Percentiles rank a stretch among this genome's conserved stretches.
phyloP scores from a whole-genome alignment of 64 coral and sea anemone species.

The Acropora yongei region DNA sequence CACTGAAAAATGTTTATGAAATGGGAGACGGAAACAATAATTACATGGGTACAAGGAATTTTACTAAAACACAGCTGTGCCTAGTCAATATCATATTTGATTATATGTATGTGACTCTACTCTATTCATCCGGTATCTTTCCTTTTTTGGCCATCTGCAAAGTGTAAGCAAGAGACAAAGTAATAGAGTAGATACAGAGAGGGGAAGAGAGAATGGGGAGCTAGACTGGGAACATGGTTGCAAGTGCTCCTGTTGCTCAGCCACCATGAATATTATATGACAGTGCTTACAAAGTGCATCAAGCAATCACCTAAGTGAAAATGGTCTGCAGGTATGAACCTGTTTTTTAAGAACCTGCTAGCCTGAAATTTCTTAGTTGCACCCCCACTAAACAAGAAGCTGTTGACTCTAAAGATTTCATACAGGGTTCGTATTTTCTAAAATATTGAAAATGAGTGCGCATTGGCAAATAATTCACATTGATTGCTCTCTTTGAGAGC shows the following conservation, averaged over 20 bases:
- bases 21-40: background rate
- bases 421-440: background rate
- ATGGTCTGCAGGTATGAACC: slow-evolving; percentile 13
- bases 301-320: background rate
- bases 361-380: slow-evolving; percentile 14
- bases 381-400: background rate
- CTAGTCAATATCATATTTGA: background rate
- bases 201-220: background rate
- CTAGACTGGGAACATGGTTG: background rate
- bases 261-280: background rate
- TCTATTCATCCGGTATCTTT: slow-evolving; percentile 1
- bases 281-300: background rate
- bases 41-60: slow-evolving; percentile 8
- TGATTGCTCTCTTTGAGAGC: background rate
- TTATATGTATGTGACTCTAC: background rate
- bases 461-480: background rate
- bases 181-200: slow-evolving; percentile 4
- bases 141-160: background rate
- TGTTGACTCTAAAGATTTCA: slow-evolving; percentile 11
- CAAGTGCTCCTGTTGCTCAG: background rate
- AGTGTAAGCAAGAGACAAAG: background rate
- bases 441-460: background rate
- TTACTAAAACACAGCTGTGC: background rate
- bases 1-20: slow-evolving; percentile 3
- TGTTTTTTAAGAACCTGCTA: background rate